Evolutionary conservation across 2,113 vertebrate species (phyloP), one percentile per base, ranked within the genome.

Genomic region (Parus major): DNA sequence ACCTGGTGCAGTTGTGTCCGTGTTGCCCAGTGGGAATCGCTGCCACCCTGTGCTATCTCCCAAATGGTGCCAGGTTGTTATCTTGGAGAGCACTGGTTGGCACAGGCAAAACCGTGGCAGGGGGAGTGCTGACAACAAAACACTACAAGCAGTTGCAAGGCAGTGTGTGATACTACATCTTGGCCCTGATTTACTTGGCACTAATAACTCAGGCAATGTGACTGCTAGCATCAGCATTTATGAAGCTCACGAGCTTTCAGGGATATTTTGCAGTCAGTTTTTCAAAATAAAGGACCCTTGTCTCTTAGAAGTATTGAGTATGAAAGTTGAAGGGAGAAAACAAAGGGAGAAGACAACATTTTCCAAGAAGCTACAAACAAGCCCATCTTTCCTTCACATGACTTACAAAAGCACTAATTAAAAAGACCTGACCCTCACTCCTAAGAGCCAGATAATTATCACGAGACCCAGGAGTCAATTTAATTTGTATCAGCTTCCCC

Each of bases 101-200:
- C 83, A 82, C 65, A 82, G 66, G 35, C 66, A 56, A 50, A 75
- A 31, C 39, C 33, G 8, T n/a, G 33, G 61, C 61, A 46, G 22
- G 28, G 23, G 49, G 35, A 82, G 23, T 64, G 76, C 86, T 90
- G 92, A 75, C 57, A 90, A 39, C 42, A 79, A 75, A 92, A 68
- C 47, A 61, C 24, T 33, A 35, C 24, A 46, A 86, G 73, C 55
- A 73, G 36, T 84, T 90, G 66, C 65, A 66, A 88, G 65, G 57
- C 56, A 71, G 39, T 55, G 53, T 56, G 49, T 42, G 57, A 42
- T 82, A 50, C 56, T 85, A 85, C 83, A n/a, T 85, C 86, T 88
- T 92, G 79, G 80, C 75, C 70, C 89, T 94, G 71, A 92, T 75
- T 92, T 86, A 75, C 85, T 88, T 75, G 76, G 79, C 42, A 52